phyloP scores from a whole-genome alignment of 2,797 vertebrate genomes.

The Phalloptychus januarius region DNA sequence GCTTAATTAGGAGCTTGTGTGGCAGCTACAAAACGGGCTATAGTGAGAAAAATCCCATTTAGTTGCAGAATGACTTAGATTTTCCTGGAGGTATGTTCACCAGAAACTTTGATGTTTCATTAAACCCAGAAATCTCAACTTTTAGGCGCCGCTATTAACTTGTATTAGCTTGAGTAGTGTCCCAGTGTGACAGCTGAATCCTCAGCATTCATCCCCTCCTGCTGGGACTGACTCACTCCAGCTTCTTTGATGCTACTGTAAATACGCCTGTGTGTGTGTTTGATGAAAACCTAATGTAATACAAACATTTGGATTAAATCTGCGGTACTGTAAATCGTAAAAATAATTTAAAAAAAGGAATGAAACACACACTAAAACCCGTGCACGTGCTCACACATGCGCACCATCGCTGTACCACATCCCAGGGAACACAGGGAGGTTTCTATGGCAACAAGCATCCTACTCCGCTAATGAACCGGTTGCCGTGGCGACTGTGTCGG shows the following conservation, averaged over 20 bases:
- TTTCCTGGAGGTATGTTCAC: neutral
- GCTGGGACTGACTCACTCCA: conserved; percentile 25
- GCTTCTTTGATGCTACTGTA: conserved; percentile 36
- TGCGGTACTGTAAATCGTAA: conserved; percentile 13
- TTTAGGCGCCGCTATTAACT: neutral
- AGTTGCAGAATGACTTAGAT: neutral
- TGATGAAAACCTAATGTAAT: conserved; percentile 41
- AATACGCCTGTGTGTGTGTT: conserved; percentile 4
- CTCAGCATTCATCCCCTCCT: conserved; percentile 10
- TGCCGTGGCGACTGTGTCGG: conserved; percentile 77
- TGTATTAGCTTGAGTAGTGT: conserved; percentile 23
- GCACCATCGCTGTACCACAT: conserved; percentile 68
- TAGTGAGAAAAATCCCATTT: neutral
- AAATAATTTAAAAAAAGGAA: conserved; percentile 1
- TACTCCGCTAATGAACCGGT: conserved; percentile 84
- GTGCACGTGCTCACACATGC: conserved; percentile 35
- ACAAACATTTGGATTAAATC: conserved; percentile 30
- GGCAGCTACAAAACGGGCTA: neutral
- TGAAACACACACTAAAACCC: conserved; percentile 17
- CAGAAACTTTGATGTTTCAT: neutral
- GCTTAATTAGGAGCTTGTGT: neutral
- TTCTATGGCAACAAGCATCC: conserved; percentile 85
- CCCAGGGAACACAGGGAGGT: conserved; percentile 80
- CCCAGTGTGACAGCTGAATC: conserved; percentile 30
- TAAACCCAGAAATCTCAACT: neutral